Percentiles rank a stretch among this genome's conserved stretches.
These are phyloP conservation scores for Argynnis bischoffii DNA, from an alignment of 2,888 invertebrate genomes.

Conservation along the genomic window DNA sequence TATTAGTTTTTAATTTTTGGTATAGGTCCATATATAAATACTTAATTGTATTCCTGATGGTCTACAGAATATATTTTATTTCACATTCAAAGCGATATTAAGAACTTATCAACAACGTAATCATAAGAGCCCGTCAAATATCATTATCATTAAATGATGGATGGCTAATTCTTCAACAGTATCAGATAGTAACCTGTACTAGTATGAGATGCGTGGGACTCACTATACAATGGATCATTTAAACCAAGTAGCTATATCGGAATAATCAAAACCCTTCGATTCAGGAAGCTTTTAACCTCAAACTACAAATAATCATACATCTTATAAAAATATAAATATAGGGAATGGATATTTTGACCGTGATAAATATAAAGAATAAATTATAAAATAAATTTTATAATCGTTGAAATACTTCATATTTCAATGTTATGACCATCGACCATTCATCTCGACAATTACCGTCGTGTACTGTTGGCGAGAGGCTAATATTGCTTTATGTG, in stretches of 20 bases:
- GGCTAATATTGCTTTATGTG: conserved; percentile 66
- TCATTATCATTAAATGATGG: conserved; percentile 78
- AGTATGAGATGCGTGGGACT: conserved; percentile 76
- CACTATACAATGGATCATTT: conserved; percentile 73
- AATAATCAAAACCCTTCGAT: conserved; percentile 43
- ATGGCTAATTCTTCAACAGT: conserved; percentile 67
- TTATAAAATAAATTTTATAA: conserved; percentile 4
- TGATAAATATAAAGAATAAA: not conserved
- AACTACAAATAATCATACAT: conserved; percentile 17
- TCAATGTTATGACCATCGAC: conserved; percentile 11
- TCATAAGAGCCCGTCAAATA: conserved; percentile 74
- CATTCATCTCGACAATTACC: conserved; percentile 40
- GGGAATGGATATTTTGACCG: not conserved
- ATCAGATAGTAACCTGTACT: conserved; percentile 64
- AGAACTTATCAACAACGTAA: conserved; percentile 60
- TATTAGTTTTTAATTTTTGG: too few species aligned
- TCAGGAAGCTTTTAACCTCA: conserved; percentile 36
- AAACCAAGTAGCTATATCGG: conserved; percentile 50
- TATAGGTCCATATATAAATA: not conserved
- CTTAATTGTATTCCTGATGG: not conserved
- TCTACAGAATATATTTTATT: conserved; percentile 1
- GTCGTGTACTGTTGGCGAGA: conserved; percentile 25
- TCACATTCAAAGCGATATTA: conserved; percentile 22
- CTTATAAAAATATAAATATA: not conserved
- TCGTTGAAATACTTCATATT: conserved; percentile 1